These are phyloP conservation scores for Ibycter americanus DNA, from an alignment of 2,797 vertebrate species.

Conservation along the genomic window DNA sequence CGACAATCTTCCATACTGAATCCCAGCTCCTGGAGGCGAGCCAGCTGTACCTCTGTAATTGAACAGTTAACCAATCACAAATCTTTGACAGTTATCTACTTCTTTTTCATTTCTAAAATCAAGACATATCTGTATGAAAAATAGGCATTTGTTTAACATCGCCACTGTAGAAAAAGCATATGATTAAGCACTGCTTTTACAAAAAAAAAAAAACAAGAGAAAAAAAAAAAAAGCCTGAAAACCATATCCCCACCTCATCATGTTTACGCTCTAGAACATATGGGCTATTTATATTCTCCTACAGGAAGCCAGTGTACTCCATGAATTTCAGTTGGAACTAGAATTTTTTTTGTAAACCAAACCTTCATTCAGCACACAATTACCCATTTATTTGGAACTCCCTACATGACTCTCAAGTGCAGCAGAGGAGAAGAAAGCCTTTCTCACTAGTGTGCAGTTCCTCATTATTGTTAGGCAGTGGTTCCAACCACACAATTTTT, in stretches of 20 bases:
- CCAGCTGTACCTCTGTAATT: slow-evolving; percentile 85
- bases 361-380: neutral
- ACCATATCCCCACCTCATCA: neutral
- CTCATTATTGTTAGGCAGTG: neutral
- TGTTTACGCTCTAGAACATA: neutral
- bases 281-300: neutral
- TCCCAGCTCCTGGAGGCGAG: slow-evolving; percentile 88
- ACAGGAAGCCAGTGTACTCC: neutral
- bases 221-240: neutral
- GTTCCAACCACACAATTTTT: neutral
- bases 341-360: neutral
- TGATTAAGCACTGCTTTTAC: neutral
- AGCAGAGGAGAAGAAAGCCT: neutral
- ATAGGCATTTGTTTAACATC: neutral
- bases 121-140: neutral
- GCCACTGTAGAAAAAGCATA: neutral
- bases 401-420: neutral
- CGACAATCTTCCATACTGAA: slow-evolving; percentile 91
- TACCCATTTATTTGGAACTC: neutral
- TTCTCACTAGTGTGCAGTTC: neutral
- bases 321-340: neutral
- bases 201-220: neutral
- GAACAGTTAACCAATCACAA: neutral
- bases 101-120: neutral
- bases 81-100: neutral